A percentile compares a stretch with the other conserved stretches of the same genome.
Evolutionary conservation across 2,113 vertebrate species (phyloP).

Genomic region (Lophotis ruficrista): DNA sequence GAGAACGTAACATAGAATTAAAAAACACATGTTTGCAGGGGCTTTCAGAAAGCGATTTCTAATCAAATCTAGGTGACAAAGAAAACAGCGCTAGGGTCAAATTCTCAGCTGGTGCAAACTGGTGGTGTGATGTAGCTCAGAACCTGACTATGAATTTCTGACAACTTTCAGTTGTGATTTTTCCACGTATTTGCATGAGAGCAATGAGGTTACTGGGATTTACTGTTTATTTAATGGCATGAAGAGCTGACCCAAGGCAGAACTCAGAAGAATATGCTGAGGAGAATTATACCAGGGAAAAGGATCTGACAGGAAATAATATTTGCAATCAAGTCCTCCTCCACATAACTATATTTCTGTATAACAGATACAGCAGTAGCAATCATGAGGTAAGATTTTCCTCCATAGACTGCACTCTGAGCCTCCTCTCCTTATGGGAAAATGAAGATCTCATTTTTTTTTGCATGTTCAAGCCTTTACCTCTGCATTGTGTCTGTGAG

Average conservation of each 20-base stretch:
- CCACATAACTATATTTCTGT: not conserved
- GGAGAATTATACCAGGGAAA: not conserved
- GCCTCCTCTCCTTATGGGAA: not conserved
- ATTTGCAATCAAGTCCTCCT: not conserved
- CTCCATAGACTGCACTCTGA: not conserved
- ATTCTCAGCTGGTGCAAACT: not conserved
- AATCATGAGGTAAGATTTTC: not conserved
- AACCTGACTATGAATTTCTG: not conserved
- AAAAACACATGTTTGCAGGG: not conserved
- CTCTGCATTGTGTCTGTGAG: not conserved
- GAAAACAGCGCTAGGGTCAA: not conserved
- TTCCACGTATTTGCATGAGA: not conserved
- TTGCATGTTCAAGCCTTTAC: not conserved
- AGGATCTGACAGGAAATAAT: not conserved
- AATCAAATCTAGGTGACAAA: not conserved
- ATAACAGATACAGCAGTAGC: not conserved
- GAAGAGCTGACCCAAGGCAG: not conserved
- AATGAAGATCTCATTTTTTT: not conserved
- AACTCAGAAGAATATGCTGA: not conserved
- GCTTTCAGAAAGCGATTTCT: not conserved
- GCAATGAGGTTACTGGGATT: not conserved
- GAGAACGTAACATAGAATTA: constrained; percentile 22
- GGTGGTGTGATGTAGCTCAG: not conserved
- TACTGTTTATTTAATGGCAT: not conserved
- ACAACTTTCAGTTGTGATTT: not conserved